Conservation (phyloP, 1,140 invertebrate genomes). For the Drosophila orena region DNA sequence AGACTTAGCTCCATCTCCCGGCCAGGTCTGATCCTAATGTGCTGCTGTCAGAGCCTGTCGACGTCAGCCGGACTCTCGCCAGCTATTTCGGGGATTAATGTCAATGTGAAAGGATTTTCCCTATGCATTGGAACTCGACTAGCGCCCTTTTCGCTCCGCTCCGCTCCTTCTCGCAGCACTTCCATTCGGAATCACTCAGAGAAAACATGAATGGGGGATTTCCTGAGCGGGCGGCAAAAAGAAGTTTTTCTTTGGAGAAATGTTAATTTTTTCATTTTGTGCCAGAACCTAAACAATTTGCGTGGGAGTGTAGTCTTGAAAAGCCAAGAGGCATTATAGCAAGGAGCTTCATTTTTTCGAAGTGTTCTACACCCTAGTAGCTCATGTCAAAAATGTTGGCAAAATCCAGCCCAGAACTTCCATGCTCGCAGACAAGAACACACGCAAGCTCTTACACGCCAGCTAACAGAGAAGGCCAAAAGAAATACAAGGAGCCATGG, state of each 20-base stretch:
- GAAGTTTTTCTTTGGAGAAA: rapidly evolving
- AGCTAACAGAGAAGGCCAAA: not conserved
- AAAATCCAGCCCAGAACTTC: conserved; percentile 16
- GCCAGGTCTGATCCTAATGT: conserved; percentile 70
- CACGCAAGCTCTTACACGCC: not conserved
- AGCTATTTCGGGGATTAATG: conserved; percentile 80
- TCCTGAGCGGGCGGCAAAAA: not conserved
- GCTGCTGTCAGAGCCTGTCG: conserved; percentile 76
- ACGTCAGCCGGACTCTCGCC: conserved; percentile 57
- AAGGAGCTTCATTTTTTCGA: not conserved
- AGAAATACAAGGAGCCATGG: conserved; percentile 13
- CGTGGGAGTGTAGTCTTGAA: not conserved
- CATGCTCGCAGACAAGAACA: not conserved
- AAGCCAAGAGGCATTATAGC: too few species aligned
- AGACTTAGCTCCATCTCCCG: conserved; percentile 8
- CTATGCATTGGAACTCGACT: conserved; percentile 29
- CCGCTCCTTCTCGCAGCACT: not conserved
- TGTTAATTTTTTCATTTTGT: not conserved
- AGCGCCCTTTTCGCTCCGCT: conserved; percentile 3
- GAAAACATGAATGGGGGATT: not conserved
- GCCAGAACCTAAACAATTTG: not conserved
- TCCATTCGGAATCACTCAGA: conserved; percentile 3
- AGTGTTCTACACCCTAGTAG: conserved; percentile 17
- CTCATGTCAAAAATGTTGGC: conserved; percentile 22
- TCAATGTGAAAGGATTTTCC: conserved; percentile 78